Percentiles rank a stretch among this genome's conserved stretches.
These are phyloP conservation scores for Charanyca ferruginea DNA, from an alignment of 2,888 invertebrate species.

Conservation along the genomic window DNA sequence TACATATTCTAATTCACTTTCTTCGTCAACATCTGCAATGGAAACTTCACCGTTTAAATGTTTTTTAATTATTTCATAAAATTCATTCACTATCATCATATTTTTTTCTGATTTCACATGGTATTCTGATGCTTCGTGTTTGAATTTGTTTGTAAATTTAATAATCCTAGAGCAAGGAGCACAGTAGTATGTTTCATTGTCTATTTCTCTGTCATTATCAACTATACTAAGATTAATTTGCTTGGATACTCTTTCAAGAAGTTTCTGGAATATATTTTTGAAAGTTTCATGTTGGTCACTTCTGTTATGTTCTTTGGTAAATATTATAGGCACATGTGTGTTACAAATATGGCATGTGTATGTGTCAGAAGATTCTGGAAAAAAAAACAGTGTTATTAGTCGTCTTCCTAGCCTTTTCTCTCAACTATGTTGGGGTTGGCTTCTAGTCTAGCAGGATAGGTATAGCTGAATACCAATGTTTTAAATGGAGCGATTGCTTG, in stretches of 20 bases:
- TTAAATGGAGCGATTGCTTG: too few species aligned
- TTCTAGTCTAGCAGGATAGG: too few species aligned
- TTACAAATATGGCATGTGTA: constrained; percentile 71
- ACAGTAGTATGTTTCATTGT: constrained; percentile 27
- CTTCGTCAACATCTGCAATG: neutral
- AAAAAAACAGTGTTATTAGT: neutral
- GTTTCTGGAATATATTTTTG: constrained; percentile 63
- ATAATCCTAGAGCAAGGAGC: constrained; percentile 41
- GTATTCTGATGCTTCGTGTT: constrained; percentile 31
- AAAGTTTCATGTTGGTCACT: constrained; percentile 66
- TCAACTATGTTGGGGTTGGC: too few species aligned
- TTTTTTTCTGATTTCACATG: constrained; percentile 32
- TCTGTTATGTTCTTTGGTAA: constrained; percentile 62
- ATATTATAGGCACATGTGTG: constrained; percentile 65
- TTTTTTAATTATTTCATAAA: constrained; percentile 25
- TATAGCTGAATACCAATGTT: too few species aligned
- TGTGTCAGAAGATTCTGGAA: constrained; percentile 51
- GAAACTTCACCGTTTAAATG: neutral
- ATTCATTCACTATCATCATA: neutral
- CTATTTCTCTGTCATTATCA: neutral
- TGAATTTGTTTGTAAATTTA: constrained; percentile 12
- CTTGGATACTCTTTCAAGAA: constrained; percentile 62
- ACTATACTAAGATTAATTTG: constrained; percentile 47
- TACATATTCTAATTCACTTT: neutral
- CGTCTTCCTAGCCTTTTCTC: too few species aligned